Conservation (phyloP, 2,888 invertebrate genomes). For the Drosophila crucigera region DNA sequence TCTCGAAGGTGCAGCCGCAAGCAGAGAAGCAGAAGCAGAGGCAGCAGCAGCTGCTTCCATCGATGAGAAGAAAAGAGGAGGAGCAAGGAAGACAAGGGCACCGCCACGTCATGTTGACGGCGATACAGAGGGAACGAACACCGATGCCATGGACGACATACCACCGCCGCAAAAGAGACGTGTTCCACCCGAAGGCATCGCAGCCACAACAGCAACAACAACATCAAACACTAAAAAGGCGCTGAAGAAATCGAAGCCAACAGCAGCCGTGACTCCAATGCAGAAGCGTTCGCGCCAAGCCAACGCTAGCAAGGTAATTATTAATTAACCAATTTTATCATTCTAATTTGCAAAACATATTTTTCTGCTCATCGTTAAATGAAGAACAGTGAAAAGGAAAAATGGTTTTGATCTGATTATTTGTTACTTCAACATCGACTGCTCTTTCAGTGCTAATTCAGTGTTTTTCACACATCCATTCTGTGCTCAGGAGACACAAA, state of each 20-base stretch:
- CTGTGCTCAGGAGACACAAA: background rate
- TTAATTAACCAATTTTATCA: background rate
- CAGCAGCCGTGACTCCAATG: slow-evolving; percentile 77
- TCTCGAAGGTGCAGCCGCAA: background rate
- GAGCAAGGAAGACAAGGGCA: slow-evolving; percentile 91
- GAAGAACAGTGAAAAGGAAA: background rate
- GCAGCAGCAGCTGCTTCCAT: background rate
- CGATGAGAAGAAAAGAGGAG: slow-evolving; percentile 84
- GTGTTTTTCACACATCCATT: background rate
- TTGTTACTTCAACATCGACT: background rate
- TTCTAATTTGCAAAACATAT: background rate
- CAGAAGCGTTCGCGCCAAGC: slow-evolving; percentile 56
- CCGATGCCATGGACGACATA: slow-evolving; percentile 38
- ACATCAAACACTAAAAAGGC: slow-evolving; percentile 38
- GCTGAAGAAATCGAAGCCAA: slow-evolving; percentile 68
- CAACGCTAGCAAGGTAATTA: slow-evolving; percentile 39
- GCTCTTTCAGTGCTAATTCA: background rate
- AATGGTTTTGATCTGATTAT: background rate
- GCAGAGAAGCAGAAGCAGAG: slow-evolving; percentile 23
- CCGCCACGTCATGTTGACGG: slow-evolving; percentile 84
- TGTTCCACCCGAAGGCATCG: slow-evolving; percentile 71
- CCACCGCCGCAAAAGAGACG: slow-evolving; percentile 77
- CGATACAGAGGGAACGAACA: slow-evolving; percentile 76
- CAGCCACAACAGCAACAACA: slow-evolving; percentile 6
- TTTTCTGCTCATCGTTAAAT: background rate